phyloP scores from a whole-genome alignment of 1,140 invertebrate genomes.

The Tyrophagus putrescentiae region DNA sequence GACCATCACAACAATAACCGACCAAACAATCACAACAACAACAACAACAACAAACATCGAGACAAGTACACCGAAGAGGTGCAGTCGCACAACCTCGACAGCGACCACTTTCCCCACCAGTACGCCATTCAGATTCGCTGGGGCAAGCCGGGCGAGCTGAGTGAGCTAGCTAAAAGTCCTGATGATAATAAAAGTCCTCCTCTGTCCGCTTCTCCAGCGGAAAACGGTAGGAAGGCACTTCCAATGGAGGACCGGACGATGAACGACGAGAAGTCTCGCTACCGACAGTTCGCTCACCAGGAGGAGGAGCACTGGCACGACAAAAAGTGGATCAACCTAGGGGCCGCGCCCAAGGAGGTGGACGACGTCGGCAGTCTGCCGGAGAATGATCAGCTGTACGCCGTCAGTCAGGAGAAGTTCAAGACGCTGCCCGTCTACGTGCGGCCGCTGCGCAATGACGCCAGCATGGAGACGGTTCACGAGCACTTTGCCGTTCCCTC shows the following conservation, averaged over 20 bases:
- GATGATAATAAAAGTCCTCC: not conserved
- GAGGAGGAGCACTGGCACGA: conserved; percentile 24
- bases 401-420: not conserved
- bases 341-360: not conserved
- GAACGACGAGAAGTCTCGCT: conserved; percentile 8
- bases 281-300: conserved; percentile 18
- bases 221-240: not conserved
- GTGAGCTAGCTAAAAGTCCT: not conserved
- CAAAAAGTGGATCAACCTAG: conserved; percentile 21
- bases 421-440: conserved; percentile 13
- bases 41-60: not conserved
- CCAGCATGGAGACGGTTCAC: not conserved
- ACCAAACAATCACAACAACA: not conserved
- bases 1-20: too few relatives aligned
- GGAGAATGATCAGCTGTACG: not conserved
- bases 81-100: not conserved
- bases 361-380: not conserved
- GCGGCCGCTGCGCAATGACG: not conserved
- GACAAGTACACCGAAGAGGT: not conserved
- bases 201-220: too few relatives aligned
- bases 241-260: not conserved
- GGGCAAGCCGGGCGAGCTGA: not conserved
- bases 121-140: conserved; percentile 21
- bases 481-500: conserved; percentile 21
- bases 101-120: conserved; percentile 19